These are phyloP conservation scores for Mustelus asterias DNA, from an alignment of 2,113 vertebrate species.

Conservation along the genomic window DNA sequence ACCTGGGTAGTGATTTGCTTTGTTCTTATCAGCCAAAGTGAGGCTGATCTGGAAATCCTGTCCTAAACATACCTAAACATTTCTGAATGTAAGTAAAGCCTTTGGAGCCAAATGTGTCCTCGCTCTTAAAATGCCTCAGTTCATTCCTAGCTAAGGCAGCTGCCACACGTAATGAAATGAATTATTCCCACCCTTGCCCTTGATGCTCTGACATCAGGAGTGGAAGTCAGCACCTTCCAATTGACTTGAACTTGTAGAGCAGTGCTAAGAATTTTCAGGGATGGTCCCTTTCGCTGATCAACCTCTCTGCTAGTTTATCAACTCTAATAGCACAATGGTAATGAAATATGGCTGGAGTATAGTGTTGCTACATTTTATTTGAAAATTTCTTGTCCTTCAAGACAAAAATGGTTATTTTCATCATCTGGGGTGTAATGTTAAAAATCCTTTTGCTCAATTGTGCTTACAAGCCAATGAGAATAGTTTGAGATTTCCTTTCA, in stretches of 20 bases:
- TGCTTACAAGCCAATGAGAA: too few species aligned
- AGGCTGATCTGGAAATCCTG: background rate
- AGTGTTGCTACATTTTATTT: background rate
- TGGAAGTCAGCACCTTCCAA: background rate
- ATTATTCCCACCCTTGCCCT: too few species aligned
- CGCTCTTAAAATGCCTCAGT: background rate
- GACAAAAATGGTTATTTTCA: too few species aligned
- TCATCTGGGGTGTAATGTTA: too few species aligned
- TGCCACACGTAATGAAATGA: background rate
- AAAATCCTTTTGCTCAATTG: too few species aligned
- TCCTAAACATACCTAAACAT: background rate
- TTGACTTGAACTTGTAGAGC: background rate
- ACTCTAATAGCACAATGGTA: background rate
- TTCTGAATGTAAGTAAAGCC: background rate
- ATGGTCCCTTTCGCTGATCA: background rate
- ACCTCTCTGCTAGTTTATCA: background rate
- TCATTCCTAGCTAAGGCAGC: background rate
- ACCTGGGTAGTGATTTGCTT: background rate
- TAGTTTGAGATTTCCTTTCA: too few species aligned
- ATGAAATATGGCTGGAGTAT: background rate
- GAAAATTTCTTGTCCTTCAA: background rate
- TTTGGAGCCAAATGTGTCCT: background rate
- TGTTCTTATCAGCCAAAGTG: background rate
- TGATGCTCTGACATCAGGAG: background rate
- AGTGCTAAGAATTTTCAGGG: background rate